These are phyloP conservation scores for Lysandra bellargus DNA, from an alignment of 2,888 invertebrate genomes.

Conservation along the genomic window DNA sequence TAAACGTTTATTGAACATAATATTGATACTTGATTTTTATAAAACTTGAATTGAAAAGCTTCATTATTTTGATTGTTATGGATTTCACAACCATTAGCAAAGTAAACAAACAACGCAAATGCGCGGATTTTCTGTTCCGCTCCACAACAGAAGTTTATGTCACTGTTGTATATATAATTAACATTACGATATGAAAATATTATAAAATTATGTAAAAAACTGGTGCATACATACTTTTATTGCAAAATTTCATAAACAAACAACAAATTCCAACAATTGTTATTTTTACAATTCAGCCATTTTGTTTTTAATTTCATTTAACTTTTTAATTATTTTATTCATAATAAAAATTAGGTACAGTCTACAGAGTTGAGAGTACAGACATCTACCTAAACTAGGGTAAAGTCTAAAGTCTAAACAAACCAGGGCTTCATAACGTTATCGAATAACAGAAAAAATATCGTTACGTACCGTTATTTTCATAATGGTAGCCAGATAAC, in stretches of 20 bases:
- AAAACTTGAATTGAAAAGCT: neutral
- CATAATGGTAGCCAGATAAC: too few species aligned
- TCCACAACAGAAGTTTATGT: neutral
- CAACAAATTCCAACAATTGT: constrained; percentile 22
- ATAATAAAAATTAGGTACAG: too few species aligned
- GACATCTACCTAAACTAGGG: too few species aligned
- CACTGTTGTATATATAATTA: neutral
- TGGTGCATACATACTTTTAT: constrained; percentile 29
- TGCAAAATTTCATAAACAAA: constrained; percentile 27
- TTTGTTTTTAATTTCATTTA: constrained; percentile 40
- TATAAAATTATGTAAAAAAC: neutral
- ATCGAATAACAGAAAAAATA: too few species aligned
- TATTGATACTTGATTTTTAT: neutral
- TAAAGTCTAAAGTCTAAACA: too few species aligned
- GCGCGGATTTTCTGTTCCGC: constrained; percentile 49
- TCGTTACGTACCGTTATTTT: too few species aligned
- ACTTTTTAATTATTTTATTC: too few species aligned
- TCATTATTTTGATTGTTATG: constrained; percentile 24
- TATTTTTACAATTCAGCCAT: constrained; percentile 40
- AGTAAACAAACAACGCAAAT: constrained; percentile 76
- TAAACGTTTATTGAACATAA: neutral
- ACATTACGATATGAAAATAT: neutral
- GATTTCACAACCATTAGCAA: constrained; percentile 39
- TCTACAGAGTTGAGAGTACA: too few species aligned
- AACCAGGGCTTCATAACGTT: too few species aligned